Base-by-base conservation (phyloP, 2,888 invertebrate genomes). In the Calephelis perditalis region DNA sequence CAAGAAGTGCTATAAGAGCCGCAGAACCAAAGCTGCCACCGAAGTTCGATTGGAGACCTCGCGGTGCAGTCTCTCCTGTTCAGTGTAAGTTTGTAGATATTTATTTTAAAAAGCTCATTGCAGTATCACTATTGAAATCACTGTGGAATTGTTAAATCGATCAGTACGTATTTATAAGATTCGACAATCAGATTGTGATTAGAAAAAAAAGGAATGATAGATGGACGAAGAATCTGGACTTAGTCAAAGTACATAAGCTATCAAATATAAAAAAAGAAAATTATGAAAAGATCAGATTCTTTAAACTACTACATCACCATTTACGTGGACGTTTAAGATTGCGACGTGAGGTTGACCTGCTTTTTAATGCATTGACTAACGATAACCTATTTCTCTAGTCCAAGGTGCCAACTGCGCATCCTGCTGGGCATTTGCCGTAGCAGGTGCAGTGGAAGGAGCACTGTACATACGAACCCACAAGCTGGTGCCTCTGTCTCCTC, bases 351-450 rank as follows among this genome's bases (percentile, higher is more conserved):
- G 26, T 26, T 1, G 5, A 43, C 10, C 43, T 43, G 5, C 7
- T 2, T 10, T 5, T 10, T 4, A 3, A 43, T 7, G 7, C 7
- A 43, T 45, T 45, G 11, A 45, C 8, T 8, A 26, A 3, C 26
- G 3, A 3, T 26, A 26, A 26, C 26, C 26, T 26, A 26, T 26
- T 26, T 56, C 59, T 58, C 15, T 76, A 88, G 88, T 72, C 70
- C 89, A 89, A 66, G 77, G 75, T 15, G 60, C 63, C 9, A 56
- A 63, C 46, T 88, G 89, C 70, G 52, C 67, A 43, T 83, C 87
- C 64, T 89, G 89, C 75, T 89, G 89, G 89, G 89, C 89, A 62
- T 83, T 86, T 71, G 81, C 89, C 35, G 86, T 86, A 66, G 70
- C 79, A 59, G 89, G 82, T 58, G 81, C 89, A 43, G 84, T 87